A percentile compares a stretch with the other conserved stretches of the same genome.
Conservation (phyloP, 2,797 vertebrate species). For the Netta rufina region DNA sequence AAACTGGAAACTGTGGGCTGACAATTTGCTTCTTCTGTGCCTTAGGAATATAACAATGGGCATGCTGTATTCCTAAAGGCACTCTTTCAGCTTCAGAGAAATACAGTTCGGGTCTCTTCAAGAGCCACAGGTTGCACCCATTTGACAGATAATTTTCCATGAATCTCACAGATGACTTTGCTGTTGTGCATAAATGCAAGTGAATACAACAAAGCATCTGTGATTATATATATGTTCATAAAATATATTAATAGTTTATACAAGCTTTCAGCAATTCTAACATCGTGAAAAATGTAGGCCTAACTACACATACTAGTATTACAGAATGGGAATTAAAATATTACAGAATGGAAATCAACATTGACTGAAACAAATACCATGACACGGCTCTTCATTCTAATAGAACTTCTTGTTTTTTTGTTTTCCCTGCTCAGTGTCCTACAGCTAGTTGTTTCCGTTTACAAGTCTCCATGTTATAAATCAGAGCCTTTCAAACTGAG, state of each 20-base stretch:
- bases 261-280: background rate
- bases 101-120: background rate
- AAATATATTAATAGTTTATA: background rate
- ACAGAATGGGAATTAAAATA: background rate
- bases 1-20: background rate
- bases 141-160: background rate
- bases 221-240: background rate
- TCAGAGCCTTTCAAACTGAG: background rate
- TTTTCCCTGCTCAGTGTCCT: background rate
- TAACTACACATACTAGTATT: background rate
- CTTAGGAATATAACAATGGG: background rate
- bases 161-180: background rate
- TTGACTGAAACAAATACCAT: background rate
- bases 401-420: background rate
- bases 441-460: background rate
- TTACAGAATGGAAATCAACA: background rate
- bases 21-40: background rate
- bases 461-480: background rate
- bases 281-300: background rate
- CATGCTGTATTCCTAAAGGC: background rate
- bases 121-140: background rate
- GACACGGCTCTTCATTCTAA: background rate
- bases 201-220: background rate
- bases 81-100: background rate
- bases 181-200: background rate